These are phyloP conservation scores for Tenthredo amoena DNA, from an alignment of 2,888 invertebrate species.

Conservation along the genomic window DNA sequence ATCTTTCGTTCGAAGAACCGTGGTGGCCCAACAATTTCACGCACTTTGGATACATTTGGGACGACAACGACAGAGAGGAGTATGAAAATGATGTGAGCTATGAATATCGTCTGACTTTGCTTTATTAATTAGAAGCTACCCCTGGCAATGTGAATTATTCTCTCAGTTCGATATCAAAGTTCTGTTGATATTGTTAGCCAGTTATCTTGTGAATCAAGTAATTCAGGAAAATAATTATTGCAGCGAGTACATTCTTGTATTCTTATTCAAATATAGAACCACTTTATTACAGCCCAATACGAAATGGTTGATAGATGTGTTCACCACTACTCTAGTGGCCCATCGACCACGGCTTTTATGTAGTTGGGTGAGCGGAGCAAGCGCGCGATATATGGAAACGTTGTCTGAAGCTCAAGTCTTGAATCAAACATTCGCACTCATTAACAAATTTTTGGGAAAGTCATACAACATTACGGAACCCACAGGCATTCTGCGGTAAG, in stretches of 20 bases:
- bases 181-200: background rate
- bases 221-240: background rate
- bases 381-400: slow-evolving; percentile 82
- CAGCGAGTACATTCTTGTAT: background rate
- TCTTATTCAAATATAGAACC: background rate
- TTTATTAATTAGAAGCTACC: background rate
- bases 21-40: slow-evolving; percentile 83
- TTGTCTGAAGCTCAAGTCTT: slow-evolving; percentile 80
- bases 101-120: background rate
- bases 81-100: slow-evolving; percentile 10
- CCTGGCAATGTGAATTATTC: background rate
- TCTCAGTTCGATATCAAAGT: background rate
- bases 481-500: slow-evolving; percentile 79
- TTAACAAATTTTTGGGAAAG: slow-evolving; percentile 80
- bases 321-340: slow-evolving; percentile 82
- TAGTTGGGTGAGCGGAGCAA: slow-evolving; percentile 84
- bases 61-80: slow-evolving; percentile 77
- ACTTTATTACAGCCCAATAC: slow-evolving; percentile 68
- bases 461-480: slow-evolving; percentile 79
- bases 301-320: slow-evolving; percentile 83
- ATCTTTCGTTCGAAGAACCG: slow-evolving; percentile 81
- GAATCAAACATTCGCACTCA: slow-evolving; percentile 76
- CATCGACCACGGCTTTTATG: slow-evolving; percentile 82
- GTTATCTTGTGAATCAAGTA: background rate
- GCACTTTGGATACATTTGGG: slow-evolving; percentile 82